A percentile compares a stretch with the other conserved stretches of the same genome.
These are phyloP conservation scores for Marcusenius ussheri DNA, from an alignment of 2,113 vertebrate genomes.

Conservation along the genomic window DNA sequence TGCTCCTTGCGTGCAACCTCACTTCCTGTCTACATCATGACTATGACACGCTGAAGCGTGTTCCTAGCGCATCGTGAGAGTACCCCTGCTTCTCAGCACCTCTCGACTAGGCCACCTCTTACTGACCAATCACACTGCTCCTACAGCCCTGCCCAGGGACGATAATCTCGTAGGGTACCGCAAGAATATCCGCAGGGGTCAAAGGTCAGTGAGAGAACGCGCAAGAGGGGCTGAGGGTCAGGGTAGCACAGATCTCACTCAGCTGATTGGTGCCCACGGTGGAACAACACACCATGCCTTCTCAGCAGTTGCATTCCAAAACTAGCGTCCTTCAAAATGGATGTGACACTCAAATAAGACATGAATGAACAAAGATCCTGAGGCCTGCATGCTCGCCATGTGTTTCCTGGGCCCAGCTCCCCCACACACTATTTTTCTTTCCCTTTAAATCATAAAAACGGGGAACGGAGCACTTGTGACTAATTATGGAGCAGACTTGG, in stretches of 20 bases:
- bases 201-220: not conserved
- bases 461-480: conserved; percentile 50
- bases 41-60: not conserved
- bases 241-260: not conserved
- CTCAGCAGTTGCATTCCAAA: not conserved
- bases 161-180: not conserved
- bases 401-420: not conserved
- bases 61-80: not conserved
- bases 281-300: not conserved
- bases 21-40: conserved; percentile 51
- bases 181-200: not conserved
- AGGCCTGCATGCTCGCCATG: not conserved
- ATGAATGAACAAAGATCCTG: not conserved
- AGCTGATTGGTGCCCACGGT: not conserved
- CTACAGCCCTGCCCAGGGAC: not conserved
- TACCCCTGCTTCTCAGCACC: not conserved
- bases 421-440: conserved; percentile 4
- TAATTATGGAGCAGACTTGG: conserved; percentile 53
- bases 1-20: conserved; percentile 58
- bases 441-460: conserved; percentile 18
- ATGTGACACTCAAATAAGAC: not conserved
- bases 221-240: not conserved
- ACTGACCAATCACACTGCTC: not conserved
- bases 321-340: not conserved
- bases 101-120: not conserved